Evolutionary conservation across 2,888 invertebrate species (phyloP).

Genomic region (Melangyna quadrimaculata): DNA sequence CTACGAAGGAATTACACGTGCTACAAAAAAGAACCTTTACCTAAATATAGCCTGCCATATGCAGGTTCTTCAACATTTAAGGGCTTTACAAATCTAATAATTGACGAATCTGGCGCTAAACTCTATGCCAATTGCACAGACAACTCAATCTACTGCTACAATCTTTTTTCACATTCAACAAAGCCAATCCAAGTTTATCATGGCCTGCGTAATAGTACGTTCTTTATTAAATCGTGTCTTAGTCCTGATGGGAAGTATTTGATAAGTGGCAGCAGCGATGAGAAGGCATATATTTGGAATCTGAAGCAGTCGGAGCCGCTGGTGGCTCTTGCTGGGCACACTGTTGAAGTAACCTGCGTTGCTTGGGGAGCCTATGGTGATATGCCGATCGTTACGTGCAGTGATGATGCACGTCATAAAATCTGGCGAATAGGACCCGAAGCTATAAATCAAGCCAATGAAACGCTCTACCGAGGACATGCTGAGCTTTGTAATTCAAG

Average conservation of each 20-base stretch:
- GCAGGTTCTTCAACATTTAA: constrained; percentile 86
- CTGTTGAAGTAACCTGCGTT: constrained; percentile 93
- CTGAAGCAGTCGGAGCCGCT: constrained; percentile 85
- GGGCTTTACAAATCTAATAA: constrained; percentile 89
- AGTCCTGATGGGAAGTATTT: constrained; percentile 91
- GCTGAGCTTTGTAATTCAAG: constrained; percentile 81
- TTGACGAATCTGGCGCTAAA: constrained; percentile 86
- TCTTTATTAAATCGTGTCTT: constrained; percentile 91
- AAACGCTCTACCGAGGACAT: constrained; percentile 81
- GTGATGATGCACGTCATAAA: constrained; percentile 90
- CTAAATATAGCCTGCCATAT: constrained; percentile 88
- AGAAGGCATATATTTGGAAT: constrained; percentile 93
- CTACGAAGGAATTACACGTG: constrained; percentile 89
- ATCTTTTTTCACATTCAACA: constrained; percentile 86
- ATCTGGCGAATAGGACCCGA: constrained; percentile 87
- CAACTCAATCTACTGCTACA: constrained; percentile 92
- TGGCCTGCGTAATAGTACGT: constrained; percentile 90
- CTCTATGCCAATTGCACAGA: constrained; percentile 95
- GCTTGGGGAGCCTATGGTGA: constrained; percentile 87
- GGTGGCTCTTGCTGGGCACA: constrained; percentile 88
- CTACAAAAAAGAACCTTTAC: constrained; percentile 86
- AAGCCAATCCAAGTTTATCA: constrained; percentile 85
- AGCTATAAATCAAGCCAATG: constrained; percentile 78
- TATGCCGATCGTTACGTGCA: constrained; percentile 88
- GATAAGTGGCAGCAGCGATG: constrained; percentile 94